Conservation (phyloP, 2,797 vertebrate species). For the Ambastaia sidthimunki region DNA sequence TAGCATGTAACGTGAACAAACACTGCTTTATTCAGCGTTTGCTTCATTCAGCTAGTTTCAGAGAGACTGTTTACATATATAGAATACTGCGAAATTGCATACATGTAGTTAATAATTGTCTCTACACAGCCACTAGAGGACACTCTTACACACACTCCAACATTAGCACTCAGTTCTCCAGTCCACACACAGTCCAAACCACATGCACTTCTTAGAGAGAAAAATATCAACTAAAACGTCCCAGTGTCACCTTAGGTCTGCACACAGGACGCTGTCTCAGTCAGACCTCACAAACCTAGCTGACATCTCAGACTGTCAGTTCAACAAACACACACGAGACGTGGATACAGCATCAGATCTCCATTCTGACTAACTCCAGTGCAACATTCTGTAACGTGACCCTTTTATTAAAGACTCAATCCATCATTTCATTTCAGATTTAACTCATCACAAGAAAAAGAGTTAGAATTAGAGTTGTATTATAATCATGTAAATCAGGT, state of each 20-base stretch:
- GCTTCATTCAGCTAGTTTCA: too few relatives aligned
- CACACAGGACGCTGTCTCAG: not conserved
- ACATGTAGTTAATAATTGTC: not conserved
- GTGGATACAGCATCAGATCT: not conserved
- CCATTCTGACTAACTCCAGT: not conserved
- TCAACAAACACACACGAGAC: not conserved
- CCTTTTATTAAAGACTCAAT: not conserved
- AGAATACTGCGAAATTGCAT: too few relatives aligned
- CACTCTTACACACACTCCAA: not conserved
- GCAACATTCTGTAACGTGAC: not conserved
- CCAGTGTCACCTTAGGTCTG: not conserved
- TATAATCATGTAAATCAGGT: not conserved
- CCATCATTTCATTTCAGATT: not conserved
- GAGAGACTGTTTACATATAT: too few relatives aligned
- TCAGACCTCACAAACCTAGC: not conserved
- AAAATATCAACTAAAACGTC: not conserved
- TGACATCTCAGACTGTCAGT: not conserved
- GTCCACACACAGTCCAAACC: slow-evolving; percentile 13
- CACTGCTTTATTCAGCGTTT: too few relatives aligned
- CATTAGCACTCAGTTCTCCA: not conserved
- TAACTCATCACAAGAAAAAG: too few relatives aligned
- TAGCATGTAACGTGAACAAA: too few relatives aligned
- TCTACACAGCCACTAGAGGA: slow-evolving; percentile 24
- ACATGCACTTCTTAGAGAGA: slow-evolving; percentile 3
- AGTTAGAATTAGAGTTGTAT: not conserved